Base-by-base conservation (phyloP, 1,140 invertebrate genomes). In the Mya arenaria region DNA sequence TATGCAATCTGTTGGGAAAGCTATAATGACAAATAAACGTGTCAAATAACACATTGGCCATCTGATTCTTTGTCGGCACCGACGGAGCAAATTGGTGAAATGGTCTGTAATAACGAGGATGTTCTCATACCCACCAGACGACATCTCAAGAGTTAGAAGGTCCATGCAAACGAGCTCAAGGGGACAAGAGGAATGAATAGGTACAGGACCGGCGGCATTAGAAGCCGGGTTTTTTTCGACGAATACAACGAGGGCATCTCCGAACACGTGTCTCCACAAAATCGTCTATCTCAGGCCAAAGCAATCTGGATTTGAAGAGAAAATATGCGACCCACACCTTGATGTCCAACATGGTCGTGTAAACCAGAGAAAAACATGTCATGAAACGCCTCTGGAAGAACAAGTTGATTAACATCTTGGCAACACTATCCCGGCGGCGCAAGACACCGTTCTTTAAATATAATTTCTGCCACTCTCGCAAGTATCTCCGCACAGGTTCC, bases 271-370 rank as follows among this genome's bases (percentile, higher is more conserved):
- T 2, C 60, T 0, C 0, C 13, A 62, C 13, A 5, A 23, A 19
- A 2, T 23, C 28, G 15, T 62, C 8, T 23, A 62, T 23, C 17
- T 15, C 60, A 8, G 56, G 60, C 60, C 60, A 62, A 30, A 23
- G 19, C 2, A 62, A 62, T 30, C 60, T 62, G n/a, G n/a, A n/a
- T n/a, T n/a, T n/a, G n/a, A 2, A 28, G 66, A 23, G 15, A 41
- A 1, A 25, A 30, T 17, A 36, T 65, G 25, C 63, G 37, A 39
- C 63, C 32, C 25, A 52, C 25, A 0, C 55, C 39, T n/a, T 63
- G 62, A 28, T 65, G 65, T 13, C 65, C 78, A 3, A 60, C 19
- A 32, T 85, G 78, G 37, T 82, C 63, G 72, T 85, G 83, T 4
- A 69, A 19, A 13, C 44, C 55, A 23, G 0, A 68, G 19, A 77